phyloP scores from a whole-genome alignment of 1,140 invertebrate species.

The Heterodera carotae region DNA sequence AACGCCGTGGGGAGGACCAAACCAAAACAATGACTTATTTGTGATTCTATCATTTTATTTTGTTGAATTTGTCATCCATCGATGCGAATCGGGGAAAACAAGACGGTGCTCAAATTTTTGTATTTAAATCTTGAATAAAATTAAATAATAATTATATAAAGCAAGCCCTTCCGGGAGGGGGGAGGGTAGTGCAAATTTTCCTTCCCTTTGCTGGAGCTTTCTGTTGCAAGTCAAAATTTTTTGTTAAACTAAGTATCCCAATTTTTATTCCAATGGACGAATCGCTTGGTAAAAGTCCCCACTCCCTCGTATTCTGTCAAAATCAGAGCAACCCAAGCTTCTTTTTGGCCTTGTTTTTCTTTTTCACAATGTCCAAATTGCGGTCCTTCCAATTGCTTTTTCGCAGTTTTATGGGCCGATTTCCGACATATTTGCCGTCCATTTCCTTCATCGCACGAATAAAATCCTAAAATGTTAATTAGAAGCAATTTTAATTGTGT shows the following conservation, averaged over 20 bases:
- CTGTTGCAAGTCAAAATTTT: too few relatives aligned
- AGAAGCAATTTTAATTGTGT: background rate
- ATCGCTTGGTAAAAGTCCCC: background rate
- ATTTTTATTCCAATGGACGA: background rate
- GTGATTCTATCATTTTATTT: slow-evolving; percentile 1
- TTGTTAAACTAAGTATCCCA: too few relatives aligned
- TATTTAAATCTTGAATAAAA: background rate
- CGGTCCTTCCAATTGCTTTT: slow-evolving; percentile 95
- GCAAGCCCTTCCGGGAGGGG: too few relatives aligned
- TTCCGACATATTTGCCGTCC: slow-evolving; percentile 89
- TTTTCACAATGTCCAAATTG: slow-evolving; percentile 86
- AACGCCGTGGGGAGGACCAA: background rate
- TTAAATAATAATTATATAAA: background rate
- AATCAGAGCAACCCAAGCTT: slow-evolving; percentile 66
- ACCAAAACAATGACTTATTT: slow-evolving; percentile 9
- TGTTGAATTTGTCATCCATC: background rate
- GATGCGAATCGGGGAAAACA: background rate
- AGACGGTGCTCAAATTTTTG: slow-evolving; percentile 7
- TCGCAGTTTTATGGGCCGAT: slow-evolving; percentile 91
- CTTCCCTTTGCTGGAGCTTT: too few relatives aligned
- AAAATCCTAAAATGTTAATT: slow-evolving; percentile 75
- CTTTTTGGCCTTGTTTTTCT: slow-evolving; percentile 87
- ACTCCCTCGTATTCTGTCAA: background rate
- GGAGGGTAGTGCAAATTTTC: too few relatives aligned
- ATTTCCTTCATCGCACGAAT: slow-evolving; percentile 97